phyloP scores from a whole-genome alignment of 35 echinoderm and acorn worm species.

The Apostichopus parvimensis region DNA sequence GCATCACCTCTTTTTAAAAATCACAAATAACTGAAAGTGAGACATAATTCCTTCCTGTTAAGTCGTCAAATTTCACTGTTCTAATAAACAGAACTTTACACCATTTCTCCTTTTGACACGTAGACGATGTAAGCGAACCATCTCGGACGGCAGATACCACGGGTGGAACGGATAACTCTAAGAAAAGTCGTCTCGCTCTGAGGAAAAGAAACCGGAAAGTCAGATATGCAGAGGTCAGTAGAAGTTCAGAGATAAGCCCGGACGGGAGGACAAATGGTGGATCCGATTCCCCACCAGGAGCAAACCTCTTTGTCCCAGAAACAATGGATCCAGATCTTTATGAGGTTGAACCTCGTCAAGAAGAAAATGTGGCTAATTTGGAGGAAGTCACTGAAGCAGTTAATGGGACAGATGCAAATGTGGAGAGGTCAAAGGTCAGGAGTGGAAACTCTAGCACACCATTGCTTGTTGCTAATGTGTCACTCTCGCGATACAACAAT shows the following conservation, averaged over 20 bases:
- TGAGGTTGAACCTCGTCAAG: background rate
- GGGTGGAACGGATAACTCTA: background rate
- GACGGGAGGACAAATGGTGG: background rate
- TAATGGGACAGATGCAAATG: background rate
- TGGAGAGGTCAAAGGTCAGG: background rate
- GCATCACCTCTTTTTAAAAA: too few species aligned
- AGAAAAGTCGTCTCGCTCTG: background rate
- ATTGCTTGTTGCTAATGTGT: background rate
- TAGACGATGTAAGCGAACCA: background rate
- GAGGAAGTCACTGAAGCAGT: background rate
- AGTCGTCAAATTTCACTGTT: too few species aligned
- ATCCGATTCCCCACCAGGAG: background rate
- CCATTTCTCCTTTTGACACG: too few species aligned
- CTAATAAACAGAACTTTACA: too few species aligned
- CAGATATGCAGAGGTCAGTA: constrained; percentile 4
- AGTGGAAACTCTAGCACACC: background rate
- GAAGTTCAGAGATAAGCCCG: background rate
- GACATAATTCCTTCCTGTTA: too few species aligned
- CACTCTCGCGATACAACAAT: background rate
- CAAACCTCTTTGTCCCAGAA: constrained; percentile 8
- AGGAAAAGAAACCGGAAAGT: constrained; percentile 33
- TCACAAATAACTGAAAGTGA: too few species aligned
- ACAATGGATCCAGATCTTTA: constrained; percentile 37
- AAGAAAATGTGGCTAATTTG: background rate
- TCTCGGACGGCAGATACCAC: background rate